phyloP scores from a whole-genome alignment of 2,888 invertebrate species.

The Chaetoderma sp. region DNA sequence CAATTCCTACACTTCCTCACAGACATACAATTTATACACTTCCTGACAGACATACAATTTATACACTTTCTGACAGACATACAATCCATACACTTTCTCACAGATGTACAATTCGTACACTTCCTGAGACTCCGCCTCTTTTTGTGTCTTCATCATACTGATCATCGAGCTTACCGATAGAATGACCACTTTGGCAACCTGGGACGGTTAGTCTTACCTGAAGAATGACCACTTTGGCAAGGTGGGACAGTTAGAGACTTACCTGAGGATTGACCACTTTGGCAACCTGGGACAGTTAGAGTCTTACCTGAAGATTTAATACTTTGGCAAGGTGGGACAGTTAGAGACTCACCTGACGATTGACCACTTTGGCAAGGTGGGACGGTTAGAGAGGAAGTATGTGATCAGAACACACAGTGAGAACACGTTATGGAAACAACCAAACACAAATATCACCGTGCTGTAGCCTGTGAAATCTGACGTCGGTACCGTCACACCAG shows the following conservation, averaged over 20 bases:
- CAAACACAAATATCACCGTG: conserved; percentile 47
- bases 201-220: conserved; percentile 37
- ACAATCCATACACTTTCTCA: too few relatives aligned
- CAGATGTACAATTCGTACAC: too few relatives aligned
- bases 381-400: conserved; percentile 63
- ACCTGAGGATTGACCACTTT: too few relatives aligned
- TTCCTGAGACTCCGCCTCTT: conserved; percentile 38
- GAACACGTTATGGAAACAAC: conserved; percentile 61
- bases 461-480: conserved; percentile 14
- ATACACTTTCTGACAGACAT: too few relatives aligned
- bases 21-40: too few relatives aligned
- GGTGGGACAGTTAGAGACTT: too few relatives aligned
- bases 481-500: conserved; percentile 11
- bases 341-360: neutral
- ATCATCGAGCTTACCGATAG: too few relatives aligned
- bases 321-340: too few relatives aligned
- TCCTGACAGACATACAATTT: too few relatives aligned
- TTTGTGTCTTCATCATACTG: conserved; percentile 47
- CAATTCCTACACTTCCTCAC: too few relatives aligned
- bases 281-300: too few relatives aligned
- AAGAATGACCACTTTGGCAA: conserved; percentile 26
- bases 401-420: conserved; percentile 58
- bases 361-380: conserved; percentile 53
- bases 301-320: conserved; percentile 37
- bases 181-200: too few relatives aligned